Evolutionary conservation across 2,888 invertebrate species (phyloP).

Genomic region (Caenorhabditis sp.): DNA sequence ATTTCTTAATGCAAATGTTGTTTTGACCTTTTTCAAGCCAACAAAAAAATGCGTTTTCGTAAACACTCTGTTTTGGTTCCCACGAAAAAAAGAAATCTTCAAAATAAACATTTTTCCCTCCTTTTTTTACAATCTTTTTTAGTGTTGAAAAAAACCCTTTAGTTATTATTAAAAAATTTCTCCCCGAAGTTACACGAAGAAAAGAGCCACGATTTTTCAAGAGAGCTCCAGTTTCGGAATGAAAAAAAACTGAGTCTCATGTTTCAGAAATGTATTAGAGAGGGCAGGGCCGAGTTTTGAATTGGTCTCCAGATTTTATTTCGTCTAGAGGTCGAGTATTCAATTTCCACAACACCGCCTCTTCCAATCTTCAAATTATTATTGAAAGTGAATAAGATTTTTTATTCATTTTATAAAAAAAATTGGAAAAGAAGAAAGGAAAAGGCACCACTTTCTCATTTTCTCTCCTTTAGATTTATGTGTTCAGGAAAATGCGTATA

Average conservation of each 20-base stretch:
- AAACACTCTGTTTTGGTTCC: too few species aligned
- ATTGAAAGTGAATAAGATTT: slow-evolving; percentile 14
- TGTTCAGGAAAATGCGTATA: slow-evolving; percentile 11
- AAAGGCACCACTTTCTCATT: not conserved
- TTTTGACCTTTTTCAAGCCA: too few species aligned
- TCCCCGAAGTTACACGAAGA: slow-evolving; percentile 1
- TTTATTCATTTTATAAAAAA: slow-evolving; percentile 10
- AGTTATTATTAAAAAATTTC: not conserved
- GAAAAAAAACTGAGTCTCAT: too few species aligned
- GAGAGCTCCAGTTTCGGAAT: slow-evolving; percentile 8
- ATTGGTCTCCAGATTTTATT: slow-evolving; percentile 29
- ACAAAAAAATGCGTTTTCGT: too few species aligned
- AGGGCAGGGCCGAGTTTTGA: slow-evolving; percentile 18
- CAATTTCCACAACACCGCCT: not conserved
- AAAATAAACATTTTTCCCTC: too few species aligned
- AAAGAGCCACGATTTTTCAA: slow-evolving; percentile 18
- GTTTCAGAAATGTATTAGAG: slow-evolving; percentile 23
- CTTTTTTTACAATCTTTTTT: not conserved
- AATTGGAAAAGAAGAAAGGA: not conserved
- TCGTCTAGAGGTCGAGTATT: slow-evolving; percentile 1
- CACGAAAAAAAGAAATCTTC: too few species aligned
- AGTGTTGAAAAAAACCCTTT: not conserved
- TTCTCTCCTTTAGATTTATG: slow-evolving; percentile 18
- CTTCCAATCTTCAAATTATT: not conserved
- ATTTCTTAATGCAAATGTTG: too few species aligned